A percentile compares a stretch with the other conserved stretches of the same genome.
These are phyloP conservation scores for Agelaius tricolor DNA, from an alignment of 2,113 vertebrate species.

Conservation along the genomic window DNA sequence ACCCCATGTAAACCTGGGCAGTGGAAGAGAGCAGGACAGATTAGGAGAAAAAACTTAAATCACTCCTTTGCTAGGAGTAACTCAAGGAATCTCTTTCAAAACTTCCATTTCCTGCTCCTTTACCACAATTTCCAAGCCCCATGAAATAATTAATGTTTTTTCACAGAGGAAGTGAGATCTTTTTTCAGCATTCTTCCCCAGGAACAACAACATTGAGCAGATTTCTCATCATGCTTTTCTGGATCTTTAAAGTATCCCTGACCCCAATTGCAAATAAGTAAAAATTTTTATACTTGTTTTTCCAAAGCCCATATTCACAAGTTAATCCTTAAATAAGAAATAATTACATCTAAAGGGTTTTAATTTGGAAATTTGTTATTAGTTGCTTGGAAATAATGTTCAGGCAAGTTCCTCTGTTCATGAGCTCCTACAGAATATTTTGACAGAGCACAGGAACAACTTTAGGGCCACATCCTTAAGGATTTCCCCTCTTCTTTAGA, in stretches of 20 bases:
- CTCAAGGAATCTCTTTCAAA: not conserved
- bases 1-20: rapidly evolving
- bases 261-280: not conserved
- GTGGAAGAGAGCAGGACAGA: not conserved
- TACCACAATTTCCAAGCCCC: not conserved
- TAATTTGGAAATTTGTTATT: not conserved
- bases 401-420: not conserved
- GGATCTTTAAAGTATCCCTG: not conserved
- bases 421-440: not conserved
- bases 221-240: not conserved
- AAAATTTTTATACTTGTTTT: not conserved
- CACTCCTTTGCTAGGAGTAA: not conserved
- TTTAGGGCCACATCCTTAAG: not conserved
- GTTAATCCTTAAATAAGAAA: not conserved
- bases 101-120: not conserved
- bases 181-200: not conserved
- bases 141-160: not conserved
- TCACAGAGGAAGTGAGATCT: not conserved
- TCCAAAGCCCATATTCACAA: not conserved
- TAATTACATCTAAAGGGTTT: not conserved
- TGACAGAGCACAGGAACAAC: not conserved
- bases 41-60: not conserved
- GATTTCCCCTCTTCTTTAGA: not conserved
- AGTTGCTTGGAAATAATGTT: not conserved
- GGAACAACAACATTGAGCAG: not conserved